A percentile compares a stretch with the other conserved stretches of the same genome.
Conservation (phyloP, 2,888 invertebrate species). For the Incurvaria masculella region DNA sequence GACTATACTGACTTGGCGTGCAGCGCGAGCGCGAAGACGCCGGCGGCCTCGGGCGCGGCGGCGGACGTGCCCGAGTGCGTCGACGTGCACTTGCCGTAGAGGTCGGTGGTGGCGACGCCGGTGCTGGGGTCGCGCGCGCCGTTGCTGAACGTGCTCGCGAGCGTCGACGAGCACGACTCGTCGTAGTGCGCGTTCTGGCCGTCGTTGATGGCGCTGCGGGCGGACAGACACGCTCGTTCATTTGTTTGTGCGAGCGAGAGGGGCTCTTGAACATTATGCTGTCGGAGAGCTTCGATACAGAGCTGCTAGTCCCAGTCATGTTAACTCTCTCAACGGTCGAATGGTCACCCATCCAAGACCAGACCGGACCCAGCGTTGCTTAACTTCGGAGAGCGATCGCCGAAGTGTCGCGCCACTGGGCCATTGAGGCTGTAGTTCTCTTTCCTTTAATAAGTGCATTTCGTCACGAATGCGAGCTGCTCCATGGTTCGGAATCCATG, state of each 20-base stretch:
- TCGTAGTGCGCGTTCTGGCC: constrained; percentile 99
- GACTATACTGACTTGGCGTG: constrained; percentile 99
- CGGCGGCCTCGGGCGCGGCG: constrained; percentile 98
- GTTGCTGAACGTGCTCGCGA: constrained; percentile 98
- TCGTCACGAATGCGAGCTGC: too few species aligned
- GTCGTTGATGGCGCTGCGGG: constrained; percentile 89
- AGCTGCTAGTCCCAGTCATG: too few species aligned
- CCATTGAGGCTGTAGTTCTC: too few species aligned
- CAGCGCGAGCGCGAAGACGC: constrained; percentile 94
- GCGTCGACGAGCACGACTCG: constrained; percentile 97
- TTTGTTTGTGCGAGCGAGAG: neutral
- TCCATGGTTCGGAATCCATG: too few species aligned
- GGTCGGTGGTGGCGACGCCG: constrained; percentile 96
- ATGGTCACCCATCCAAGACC: too few species aligned
- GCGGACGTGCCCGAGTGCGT: constrained; percentile 99
- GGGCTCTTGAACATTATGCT: too few species aligned
- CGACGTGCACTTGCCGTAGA: constrained; percentile 98
- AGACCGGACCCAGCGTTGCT: too few species aligned
- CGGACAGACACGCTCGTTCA: neutral
- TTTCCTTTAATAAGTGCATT: too few species aligned
- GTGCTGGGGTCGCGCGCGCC: constrained; percentile 97
- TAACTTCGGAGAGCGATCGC: too few species aligned
- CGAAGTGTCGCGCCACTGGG: too few species aligned
- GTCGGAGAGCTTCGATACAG: too few species aligned
- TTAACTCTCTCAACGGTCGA: too few species aligned